phyloP scores from a whole-genome alignment of 1,140 invertebrate species.

The Platyscapa corneri region DNA sequence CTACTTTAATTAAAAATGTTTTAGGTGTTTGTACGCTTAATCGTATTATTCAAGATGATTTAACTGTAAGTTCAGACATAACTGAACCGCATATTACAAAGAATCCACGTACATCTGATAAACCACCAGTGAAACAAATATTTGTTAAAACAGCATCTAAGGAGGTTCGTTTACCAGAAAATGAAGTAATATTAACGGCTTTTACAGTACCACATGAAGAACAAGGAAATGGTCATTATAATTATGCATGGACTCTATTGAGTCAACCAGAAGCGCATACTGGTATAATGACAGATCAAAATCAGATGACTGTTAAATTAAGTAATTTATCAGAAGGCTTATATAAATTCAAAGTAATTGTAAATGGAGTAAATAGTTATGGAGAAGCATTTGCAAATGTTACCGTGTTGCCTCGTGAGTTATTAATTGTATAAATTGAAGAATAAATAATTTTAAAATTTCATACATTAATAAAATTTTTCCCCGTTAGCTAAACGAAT shows the following conservation, averaged over 20 bases:
- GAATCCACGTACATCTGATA: slow-evolving; percentile 64
- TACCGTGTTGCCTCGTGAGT: slow-evolving; percentile 87
- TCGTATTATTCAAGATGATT: slow-evolving; percentile 58
- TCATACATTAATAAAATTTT: not conserved
- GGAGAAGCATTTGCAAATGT: slow-evolving; percentile 93
- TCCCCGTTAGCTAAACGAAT: slow-evolving; percentile 82
- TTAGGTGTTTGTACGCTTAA: slow-evolving; percentile 59
- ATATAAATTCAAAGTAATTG: slow-evolving; percentile 91
- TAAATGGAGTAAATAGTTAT: slow-evolving; percentile 82
- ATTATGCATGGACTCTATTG: slow-evolving; percentile 91
- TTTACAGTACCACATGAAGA: slow-evolving; percentile 84
- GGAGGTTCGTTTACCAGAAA: slow-evolving; percentile 74
- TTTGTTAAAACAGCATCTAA: slow-evolving; percentile 87
- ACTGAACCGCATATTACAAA: slow-evolving; percentile 61
- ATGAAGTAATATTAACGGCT: slow-evolving; percentile 82
- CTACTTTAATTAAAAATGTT: slow-evolving; percentile 47
- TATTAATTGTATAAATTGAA: not conserved
- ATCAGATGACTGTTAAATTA: slow-evolving; percentile 84
- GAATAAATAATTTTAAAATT: not conserved
- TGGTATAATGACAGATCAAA: slow-evolving; percentile 90
- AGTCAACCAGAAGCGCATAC: slow-evolving; percentile 85
- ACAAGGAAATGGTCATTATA: slow-evolving; percentile 83
- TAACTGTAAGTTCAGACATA: slow-evolving; percentile 64
- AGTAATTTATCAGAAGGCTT: slow-evolving; percentile 88
- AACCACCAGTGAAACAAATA: slow-evolving; percentile 78